phyloP scores from a whole-genome alignment of 1,140 invertebrate genomes.

The Hormaphis cornu region DNA sequence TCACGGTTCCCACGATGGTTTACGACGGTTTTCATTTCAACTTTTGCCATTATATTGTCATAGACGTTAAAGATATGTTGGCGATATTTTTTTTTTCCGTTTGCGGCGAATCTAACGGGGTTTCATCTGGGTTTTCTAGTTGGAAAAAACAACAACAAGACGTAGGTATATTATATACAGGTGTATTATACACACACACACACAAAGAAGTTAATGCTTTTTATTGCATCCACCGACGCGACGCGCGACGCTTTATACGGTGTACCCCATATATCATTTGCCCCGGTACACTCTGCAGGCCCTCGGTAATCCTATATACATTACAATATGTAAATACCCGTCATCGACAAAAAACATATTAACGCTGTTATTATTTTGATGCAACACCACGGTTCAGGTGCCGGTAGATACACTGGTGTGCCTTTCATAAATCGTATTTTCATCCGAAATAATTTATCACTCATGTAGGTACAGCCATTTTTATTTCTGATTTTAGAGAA shows the following conservation, averaged over 20 bases:
- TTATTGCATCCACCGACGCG: slow-evolving; percentile 22
- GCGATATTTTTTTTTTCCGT: slow-evolving; percentile 14
- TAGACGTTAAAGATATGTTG: slow-evolving; percentile 8
- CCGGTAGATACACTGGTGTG: neutral
- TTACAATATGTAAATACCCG: slow-evolving; percentile 32
- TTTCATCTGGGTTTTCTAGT: slow-evolving; percentile 20
- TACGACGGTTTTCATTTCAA: slow-evolving; percentile 7
- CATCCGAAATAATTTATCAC: too few species aligned
- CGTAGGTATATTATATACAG: too few species aligned
- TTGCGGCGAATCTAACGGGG: slow-evolving; percentile 1
- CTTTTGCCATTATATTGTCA: slow-evolving; percentile 21
- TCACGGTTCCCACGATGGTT: slow-evolving; percentile 18
- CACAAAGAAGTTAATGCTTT: slow-evolving; percentile 19
- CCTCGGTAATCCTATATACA: slow-evolving; percentile 27
- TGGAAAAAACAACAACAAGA: too few species aligned
- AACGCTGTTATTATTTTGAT: slow-evolving; percentile 18
- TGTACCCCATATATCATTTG: slow-evolving; percentile 3
- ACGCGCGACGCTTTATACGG: slow-evolving; percentile 13
- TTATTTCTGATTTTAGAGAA: too few species aligned
- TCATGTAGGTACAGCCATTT: too few species aligned
- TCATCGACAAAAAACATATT: slow-evolving; percentile 30
- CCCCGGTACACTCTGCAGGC: neutral
- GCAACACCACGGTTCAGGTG: neutral
- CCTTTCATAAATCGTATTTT: too few species aligned
- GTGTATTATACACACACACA: neutral